A percentile compares a stretch with the other conserved stretches of the same genome.
Evolutionary conservation across 2,888 invertebrate species (phyloP).

Genomic region (Fabriciana adippe): DNA sequence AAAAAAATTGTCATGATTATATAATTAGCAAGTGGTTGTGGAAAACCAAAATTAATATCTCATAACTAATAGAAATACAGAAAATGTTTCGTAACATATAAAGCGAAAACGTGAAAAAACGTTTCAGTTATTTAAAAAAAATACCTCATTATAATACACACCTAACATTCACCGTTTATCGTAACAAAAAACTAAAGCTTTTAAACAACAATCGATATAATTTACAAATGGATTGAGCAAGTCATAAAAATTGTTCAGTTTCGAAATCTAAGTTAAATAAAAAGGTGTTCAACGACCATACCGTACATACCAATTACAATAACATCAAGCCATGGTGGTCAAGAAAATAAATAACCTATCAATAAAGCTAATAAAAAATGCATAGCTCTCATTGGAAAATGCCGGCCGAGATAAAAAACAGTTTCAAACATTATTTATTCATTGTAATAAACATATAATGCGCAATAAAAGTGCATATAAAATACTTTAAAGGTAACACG

Average conservation of each 20-base stretch:
- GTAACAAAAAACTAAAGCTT: background rate
- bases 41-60: too few species aligned
- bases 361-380: slow-evolving; percentile 33
- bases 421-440: slow-evolving; percentile 49
- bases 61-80: too few species aligned
- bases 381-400: slow-evolving; percentile 31
- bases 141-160: too few species aligned
- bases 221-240: slow-evolving; percentile 1
- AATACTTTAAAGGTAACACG: slow-evolving; percentile 56
- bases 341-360: slow-evolving; percentile 2
- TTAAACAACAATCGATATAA: slow-evolving; percentile 4
- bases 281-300: background rate
- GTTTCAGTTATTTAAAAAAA: too few species aligned
- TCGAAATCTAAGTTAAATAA: background rate
- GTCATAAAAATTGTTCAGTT: background rate
- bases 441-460: slow-evolving; percentile 66
- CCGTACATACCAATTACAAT: background rate
- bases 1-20: too few species aligned
- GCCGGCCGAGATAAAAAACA: slow-evolving; percentile 37
- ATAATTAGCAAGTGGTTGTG: too few species aligned
- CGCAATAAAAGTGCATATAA: slow-evolving; percentile 63
- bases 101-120: too few species aligned
- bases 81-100: too few species aligned
- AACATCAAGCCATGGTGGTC: background rate
- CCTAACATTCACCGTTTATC: too few species aligned